Conservation (phyloP, 2,797 vertebrate species). For the Oryzias sinensis region DNA sequence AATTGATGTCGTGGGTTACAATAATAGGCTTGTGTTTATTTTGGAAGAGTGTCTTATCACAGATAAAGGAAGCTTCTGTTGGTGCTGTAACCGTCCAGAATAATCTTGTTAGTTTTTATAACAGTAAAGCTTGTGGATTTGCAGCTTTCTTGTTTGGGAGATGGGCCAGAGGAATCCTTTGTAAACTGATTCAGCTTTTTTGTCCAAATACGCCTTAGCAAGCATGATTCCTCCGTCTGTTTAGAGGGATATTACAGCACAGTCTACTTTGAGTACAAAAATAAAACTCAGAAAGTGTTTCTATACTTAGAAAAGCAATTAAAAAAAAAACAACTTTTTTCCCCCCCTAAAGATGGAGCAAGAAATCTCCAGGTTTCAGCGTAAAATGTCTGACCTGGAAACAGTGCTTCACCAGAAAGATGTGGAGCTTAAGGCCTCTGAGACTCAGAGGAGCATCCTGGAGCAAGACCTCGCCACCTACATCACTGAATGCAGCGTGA, state of each 20-base stretch:
- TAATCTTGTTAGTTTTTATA: conserved; percentile 30
- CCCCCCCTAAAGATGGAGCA: conserved; percentile 88
- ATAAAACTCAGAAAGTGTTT: no score
- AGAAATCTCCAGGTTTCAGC: conserved; percentile 98
- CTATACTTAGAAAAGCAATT: no score
- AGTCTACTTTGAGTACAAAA: background rate
- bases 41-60: conserved; percentile 26
- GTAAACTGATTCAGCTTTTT: background rate
- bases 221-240: background rate
- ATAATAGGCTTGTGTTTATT: conserved; percentile 42
- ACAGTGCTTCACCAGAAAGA: conserved; percentile 98
- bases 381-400: conserved; percentile 99
- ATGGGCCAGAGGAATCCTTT: conserved; percentile 11
- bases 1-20: conserved; percentile 24
- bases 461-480: conserved; percentile 99
- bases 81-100: conserved; percentile 33
- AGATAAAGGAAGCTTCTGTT: conserved; percentile 50
- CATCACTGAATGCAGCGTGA: conserved; percentile 99
- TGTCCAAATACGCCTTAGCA: conserved; percentile 3
- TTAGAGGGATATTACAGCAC: background rate
- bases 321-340: no score
- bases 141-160: conserved; percentile 1
- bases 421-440: conserved; percentile 98
- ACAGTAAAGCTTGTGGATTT: conserved; percentile 13
- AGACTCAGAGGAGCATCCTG: conserved; percentile 95